phyloP scores from a whole-genome alignment of 2,113 vertebrate species.

The Echinops telfairi region DNA sequence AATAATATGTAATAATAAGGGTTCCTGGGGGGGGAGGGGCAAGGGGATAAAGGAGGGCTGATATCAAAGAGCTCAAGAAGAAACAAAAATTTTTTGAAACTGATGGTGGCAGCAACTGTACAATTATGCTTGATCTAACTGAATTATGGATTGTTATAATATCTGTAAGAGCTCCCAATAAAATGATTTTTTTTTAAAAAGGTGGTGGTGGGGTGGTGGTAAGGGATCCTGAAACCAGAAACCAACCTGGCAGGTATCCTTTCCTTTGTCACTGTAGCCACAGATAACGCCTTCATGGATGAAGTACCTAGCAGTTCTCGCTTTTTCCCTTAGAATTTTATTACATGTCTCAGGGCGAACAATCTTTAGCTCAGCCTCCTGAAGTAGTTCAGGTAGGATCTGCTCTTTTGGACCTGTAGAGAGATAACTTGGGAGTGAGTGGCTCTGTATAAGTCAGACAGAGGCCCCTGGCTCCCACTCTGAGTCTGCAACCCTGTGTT shows the following conservation, averaged over 20 bases:
- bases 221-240: no score
- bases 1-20: no score
- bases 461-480: background rate
- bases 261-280: conserved; percentile 7
- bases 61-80: no score
- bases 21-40: no score
- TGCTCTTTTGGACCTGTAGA: background rate
- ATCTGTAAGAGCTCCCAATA: no score
- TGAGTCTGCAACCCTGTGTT: background rate
- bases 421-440: background rate
- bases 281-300: conserved; percentile 29
- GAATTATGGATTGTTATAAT: no score
- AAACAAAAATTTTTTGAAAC: no score
- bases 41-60: no score
- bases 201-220: no score
- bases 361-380: conserved; percentile 41
- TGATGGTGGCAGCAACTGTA: no score
- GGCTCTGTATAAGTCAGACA: background rate
- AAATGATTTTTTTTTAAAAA: no score
- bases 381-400: rapidly evolving
- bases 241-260: conserved; percentile 77
- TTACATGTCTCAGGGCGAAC: conserved; percentile 32
- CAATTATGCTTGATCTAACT: no score
- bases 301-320: rapidly evolving
- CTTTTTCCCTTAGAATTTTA: rapidly evolving